A percentile compares a stretch with the other conserved stretches of the same genome.
Evolutionary conservation across 2,888 invertebrate species (phyloP).

Genomic region (Agriopis aurantiaria): DNA sequence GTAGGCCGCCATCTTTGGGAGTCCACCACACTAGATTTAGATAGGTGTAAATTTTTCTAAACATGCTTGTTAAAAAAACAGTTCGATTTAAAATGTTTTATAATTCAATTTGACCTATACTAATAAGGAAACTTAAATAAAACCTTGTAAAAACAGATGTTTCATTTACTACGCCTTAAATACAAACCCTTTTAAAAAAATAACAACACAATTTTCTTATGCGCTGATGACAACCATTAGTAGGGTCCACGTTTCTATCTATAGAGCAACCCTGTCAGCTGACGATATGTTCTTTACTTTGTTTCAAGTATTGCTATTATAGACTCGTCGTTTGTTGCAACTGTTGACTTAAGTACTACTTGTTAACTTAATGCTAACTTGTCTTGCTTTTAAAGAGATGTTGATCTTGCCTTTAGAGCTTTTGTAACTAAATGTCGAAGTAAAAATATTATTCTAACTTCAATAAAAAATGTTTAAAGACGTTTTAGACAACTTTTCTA

Average conservation of each 20-base stretch:
- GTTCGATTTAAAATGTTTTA: no score
- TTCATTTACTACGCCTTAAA: no score
- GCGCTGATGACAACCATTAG: constrained; percentile 36
- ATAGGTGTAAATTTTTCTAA: no score
- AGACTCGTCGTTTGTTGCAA: constrained; percentile 49
- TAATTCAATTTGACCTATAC: no score
- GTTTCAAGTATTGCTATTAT: constrained; percentile 59
- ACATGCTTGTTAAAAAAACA: no score
- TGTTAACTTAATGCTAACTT: constrained; percentile 44
- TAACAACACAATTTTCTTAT: not conserved
- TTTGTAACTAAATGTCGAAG: not conserved
- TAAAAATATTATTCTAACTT: constrained; percentile 8
- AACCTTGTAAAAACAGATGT: no score
- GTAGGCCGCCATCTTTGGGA: no score
- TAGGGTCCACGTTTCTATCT: constrained; percentile 51
- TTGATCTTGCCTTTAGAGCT: constrained; percentile 36
- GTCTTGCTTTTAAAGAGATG: constrained; percentile 31
- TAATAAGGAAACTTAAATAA: no score
- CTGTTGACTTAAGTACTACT: constrained; percentile 48
- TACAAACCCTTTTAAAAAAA: no score
- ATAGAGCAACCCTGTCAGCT: constrained; percentile 52
- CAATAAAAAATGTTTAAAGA: constrained; percentile 8
- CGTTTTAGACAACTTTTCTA: constrained; percentile 12
- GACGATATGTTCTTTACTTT: constrained; percentile 55
- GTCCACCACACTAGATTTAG: no score